phyloP scores from a whole-genome alignment of 2,113 vertebrate species.

The Zosterops pallidus region DNA sequence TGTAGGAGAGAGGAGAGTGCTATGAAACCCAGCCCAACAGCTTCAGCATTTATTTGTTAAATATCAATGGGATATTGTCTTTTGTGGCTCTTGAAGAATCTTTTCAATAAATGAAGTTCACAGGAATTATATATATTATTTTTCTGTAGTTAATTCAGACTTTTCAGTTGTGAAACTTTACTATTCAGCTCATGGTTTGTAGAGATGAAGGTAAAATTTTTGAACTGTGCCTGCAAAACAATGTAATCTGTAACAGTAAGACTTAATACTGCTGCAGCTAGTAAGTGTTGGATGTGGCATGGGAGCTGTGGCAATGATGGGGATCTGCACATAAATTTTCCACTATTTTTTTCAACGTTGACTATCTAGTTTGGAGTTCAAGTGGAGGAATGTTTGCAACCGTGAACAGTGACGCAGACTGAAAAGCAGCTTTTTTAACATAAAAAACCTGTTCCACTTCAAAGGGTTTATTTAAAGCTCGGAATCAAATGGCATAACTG shows the following conservation, averaged over 20 bases:
- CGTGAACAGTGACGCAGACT: neutral
- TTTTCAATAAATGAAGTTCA: neutral
- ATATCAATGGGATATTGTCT: neutral
- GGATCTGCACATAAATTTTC: neutral
- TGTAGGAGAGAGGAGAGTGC: neutral
- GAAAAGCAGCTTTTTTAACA: neutral
- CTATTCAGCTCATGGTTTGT: neutral
- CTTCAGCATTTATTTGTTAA: neutral
- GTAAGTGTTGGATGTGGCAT: neutral
- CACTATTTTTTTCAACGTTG: neutral
- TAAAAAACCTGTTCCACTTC: neutral
- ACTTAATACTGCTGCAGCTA: neutral
- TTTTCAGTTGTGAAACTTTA: neutral
- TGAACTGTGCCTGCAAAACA: neutral
- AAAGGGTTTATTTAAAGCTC: conserved; percentile 23
- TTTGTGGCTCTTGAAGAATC: neutral
- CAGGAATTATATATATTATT: neutral
- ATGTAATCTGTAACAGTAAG: neutral
- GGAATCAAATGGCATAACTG: neutral
- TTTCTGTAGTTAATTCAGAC: neutral
- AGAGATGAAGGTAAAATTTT: neutral
- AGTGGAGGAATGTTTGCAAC: neutral
- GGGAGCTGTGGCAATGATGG: neutral
- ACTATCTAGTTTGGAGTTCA: neutral
- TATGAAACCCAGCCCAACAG: neutral